Evolutionary conservation across 2,888 invertebrate species (phyloP), one percentile per base, ranked within the genome.

Genomic region (Erebia epiphron): DNA sequence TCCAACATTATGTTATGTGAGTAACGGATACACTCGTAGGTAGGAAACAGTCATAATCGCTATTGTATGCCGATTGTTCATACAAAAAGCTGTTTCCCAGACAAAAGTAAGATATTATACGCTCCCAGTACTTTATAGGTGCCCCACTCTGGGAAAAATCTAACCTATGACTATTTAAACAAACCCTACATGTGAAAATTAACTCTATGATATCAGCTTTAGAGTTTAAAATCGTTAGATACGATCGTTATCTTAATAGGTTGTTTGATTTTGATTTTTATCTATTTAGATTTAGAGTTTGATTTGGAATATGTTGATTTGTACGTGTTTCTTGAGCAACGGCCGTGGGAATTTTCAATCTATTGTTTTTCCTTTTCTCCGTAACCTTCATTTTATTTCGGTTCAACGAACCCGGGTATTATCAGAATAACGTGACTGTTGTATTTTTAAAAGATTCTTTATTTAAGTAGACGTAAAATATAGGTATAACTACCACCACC

Each of bases 341-440:
- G 80, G 80, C 83, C 66, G 87, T 90, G 90, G 84, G 90, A 91
- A 86, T 80, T 78, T 81, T 77, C 77, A 73, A 66, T 75, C 82
- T 80, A 89, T 90, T 89, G 89, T 90, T 83, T 87, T 84, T 81
- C 78, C 74, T 79, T 80, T 81, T 83, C 83, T 83, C 79, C 82
- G 81, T 80, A 83, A 84, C 87, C 88, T 88, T 88, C 83, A 79
- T 83, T 83, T 83, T 78, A 81, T 79, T 82, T 74, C 76, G 80
- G 89, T 84, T 86, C 88, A 80, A 69, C 83, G 90, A 88, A 82
- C 88, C 74, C 75, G 49, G 61, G 63, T 61, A 60, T 60, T 61
- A 60, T 60, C 11, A 50, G 14, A 50, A 52, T 52, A 64, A 52
- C 52, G 50, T 50, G 35, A 52, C 50, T 64, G 64, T 41, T 26